Evolutionary conservation across 2,888 invertebrate genomes (phyloP), one percentile per base, ranked within the genome.

Genomic region (Eristalis tenax): DNA sequence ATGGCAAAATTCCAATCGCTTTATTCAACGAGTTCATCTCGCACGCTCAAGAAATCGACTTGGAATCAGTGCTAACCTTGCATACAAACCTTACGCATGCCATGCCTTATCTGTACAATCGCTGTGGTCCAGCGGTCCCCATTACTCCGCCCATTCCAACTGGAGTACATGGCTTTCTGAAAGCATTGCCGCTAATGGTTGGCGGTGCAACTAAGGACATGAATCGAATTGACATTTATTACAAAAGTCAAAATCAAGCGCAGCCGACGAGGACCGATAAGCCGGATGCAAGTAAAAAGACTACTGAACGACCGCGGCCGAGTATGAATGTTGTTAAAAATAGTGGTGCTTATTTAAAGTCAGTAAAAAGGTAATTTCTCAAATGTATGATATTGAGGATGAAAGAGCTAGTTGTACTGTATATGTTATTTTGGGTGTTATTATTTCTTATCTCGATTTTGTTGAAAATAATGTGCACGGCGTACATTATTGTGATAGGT

Each of bases 1-100:
- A 95, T 69, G 95, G 92, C 3, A 93, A 93, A 92, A 93, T 93
- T 88, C 92, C 93, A 57, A 94, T 91, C 92, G 93, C 94, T 88
- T 90, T 95, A 78, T 95, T 95, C 90, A 93, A 94, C 88, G 94
- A 95, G 89, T 96, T 96, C 91, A 91, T 96, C 75, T 93, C 94
- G 50, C 93, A 94, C 88, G 95, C 95, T 2, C 91, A 92, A 76
- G 93, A 93, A 88, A 88, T 89, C 4, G 93, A 93, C 78, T 89
- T 93, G 68, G 93, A 93, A 76, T 91, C 91, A 4, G 90, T 93
- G 22, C 88, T 93, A 40, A 91, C 91, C 2, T 89, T 93, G 5
- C 92, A 93, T 74, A 93, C 93, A 32, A 93, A 92, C 89, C 83
- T 92, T 0, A 93, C 93, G 38, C 92, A 93, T 61, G 89, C 90